phyloP scores from a whole-genome alignment of 2,888 invertebrate species.

The Harpalus rubripes region DNA sequence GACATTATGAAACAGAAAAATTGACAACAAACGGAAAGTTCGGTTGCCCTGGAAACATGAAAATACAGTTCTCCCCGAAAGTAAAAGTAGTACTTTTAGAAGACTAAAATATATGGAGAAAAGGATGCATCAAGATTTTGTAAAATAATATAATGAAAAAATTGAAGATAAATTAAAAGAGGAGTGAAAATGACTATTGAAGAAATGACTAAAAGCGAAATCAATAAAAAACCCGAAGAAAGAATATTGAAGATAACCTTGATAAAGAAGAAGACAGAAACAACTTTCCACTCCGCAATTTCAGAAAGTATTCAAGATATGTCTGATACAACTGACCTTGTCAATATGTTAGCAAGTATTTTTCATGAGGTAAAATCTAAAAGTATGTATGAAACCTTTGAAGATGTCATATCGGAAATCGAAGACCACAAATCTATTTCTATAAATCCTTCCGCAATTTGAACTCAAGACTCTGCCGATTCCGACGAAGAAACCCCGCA shows the following conservation, averaged over 20 bases:
- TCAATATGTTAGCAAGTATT: not conserved
- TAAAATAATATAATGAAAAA: too few species aligned
- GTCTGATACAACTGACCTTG: slow-evolving; percentile 7
- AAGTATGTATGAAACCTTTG: slow-evolving; percentile 11
- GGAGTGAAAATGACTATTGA: too few species aligned
- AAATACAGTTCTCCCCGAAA: too few species aligned
- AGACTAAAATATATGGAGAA: too few species aligned
- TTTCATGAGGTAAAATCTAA: not conserved
- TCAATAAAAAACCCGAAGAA: too few species aligned
- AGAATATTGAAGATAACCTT: not conserved
- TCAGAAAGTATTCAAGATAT: slow-evolving; percentile 16
- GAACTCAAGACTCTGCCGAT: not conserved
- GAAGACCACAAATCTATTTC: not conserved
- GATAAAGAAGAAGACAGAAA: not conserved
- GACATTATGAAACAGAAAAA: too few species aligned
- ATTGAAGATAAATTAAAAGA: too few species aligned
- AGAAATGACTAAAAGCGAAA: too few species aligned
- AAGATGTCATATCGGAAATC: not conserved
- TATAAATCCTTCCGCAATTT: not conserved
- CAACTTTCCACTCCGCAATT: not conserved
- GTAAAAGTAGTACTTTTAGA: too few species aligned
- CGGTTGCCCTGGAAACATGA: too few species aligned
- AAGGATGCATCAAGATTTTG: too few species aligned
- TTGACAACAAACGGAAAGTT: too few species aligned
- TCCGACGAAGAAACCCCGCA: slow-evolving; percentile 18